Conservation (phyloP, 2,113 vertebrate species). For the Callospermophilus lateralis region DNA sequence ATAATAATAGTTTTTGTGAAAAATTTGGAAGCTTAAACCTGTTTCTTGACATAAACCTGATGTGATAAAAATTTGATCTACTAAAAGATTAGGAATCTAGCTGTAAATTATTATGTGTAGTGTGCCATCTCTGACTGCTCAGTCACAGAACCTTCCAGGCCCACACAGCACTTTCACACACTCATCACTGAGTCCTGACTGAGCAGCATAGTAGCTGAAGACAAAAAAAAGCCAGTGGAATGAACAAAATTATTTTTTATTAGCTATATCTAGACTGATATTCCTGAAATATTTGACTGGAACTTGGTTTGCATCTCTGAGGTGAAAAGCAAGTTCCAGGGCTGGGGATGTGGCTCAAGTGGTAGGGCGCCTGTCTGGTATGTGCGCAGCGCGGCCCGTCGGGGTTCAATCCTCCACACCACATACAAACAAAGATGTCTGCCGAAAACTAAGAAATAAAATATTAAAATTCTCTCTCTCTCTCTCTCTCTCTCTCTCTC, state of each 20-base stretch:
- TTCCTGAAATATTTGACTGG: constrained; percentile 2
- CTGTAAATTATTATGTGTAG: not conserved
- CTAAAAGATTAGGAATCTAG: not conserved
- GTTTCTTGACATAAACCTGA: not conserved
- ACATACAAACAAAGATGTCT: too few relatives aligned
- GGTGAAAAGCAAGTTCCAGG: constrained; percentile 24
- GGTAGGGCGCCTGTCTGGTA: too few relatives aligned
- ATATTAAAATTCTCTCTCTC: too few relatives aligned
- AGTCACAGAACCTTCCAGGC: not conserved
- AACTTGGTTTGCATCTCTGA: constrained; percentile 19
- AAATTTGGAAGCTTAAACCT: not conserved
- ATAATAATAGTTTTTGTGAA: constrained; percentile 58
- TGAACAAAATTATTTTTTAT: not conserved
- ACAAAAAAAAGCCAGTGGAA: not conserved
- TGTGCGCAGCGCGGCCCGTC: too few relatives aligned
- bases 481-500: too few relatives aligned
- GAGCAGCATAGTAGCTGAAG: not conserved
- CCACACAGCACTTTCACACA: accelerated
- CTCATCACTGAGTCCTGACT: not conserved
- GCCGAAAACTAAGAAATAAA: too few relatives aligned
- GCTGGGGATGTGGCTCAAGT: too few relatives aligned
- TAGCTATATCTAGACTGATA: not conserved
- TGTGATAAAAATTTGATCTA: not conserved
- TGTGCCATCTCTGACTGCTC: not conserved
- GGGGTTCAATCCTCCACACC: too few relatives aligned